Conservation (phyloP, 2,797 vertebrate species). For the Cyclura pinguis region DNA sequence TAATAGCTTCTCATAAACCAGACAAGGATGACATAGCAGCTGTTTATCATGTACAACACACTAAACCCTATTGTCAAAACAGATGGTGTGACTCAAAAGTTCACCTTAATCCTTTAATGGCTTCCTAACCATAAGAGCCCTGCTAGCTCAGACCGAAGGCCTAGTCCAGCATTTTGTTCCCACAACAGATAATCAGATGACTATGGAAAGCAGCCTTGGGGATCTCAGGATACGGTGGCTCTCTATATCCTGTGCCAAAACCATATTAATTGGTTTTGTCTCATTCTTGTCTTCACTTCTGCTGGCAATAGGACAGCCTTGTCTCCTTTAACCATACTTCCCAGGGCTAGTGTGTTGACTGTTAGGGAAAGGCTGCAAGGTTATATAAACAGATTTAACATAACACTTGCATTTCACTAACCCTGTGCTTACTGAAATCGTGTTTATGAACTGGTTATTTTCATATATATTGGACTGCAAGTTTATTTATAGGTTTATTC, state of each 20-base stretch:
- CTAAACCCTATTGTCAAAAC: background rate
- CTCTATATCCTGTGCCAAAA: background rate
- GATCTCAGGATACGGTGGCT: background rate
- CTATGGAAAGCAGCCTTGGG: background rate
- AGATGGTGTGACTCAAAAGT: background rate
- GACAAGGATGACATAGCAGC: background rate
- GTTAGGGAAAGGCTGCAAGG: background rate
- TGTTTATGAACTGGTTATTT: background rate
- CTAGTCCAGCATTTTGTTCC: background rate
- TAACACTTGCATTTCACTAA: background rate
- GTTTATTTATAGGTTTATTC: background rate
- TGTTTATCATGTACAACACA: slow-evolving; percentile 7
- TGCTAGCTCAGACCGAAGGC: background rate
- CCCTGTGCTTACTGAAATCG: background rate
- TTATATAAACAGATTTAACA: background rate
- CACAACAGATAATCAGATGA: background rate
- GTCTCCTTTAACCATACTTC: background rate
- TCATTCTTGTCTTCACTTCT: background rate
- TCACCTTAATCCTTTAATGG: background rate
- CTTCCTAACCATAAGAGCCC: background rate
- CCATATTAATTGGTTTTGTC: background rate
- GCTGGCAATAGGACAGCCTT: background rate
- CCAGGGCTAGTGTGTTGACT: background rate
- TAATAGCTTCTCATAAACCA: slow-evolving; percentile 2
- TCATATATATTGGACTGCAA: background rate